These are phyloP conservation scores for Diarsia rubi DNA, from an alignment of 2,888 invertebrate genomes.

Conservation along the genomic window DNA sequence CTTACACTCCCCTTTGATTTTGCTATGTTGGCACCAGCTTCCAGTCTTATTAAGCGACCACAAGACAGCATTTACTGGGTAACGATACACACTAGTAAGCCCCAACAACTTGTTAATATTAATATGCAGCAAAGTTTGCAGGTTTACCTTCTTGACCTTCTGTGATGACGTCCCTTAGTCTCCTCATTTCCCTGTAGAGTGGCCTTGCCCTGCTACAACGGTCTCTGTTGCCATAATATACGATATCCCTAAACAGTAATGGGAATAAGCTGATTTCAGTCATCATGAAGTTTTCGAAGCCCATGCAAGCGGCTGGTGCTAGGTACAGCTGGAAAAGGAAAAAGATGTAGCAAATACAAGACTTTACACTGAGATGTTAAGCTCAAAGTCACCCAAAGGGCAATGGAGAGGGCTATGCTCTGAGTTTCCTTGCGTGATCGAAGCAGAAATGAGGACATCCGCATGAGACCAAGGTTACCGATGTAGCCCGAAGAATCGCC, in stretches of 20 bases:
- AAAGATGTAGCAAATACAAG: not conserved
- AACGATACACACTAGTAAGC: no score
- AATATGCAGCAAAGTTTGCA: not conserved
- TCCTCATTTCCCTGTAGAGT: not conserved
- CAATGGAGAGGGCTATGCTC: no score
- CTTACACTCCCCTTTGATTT: no score
- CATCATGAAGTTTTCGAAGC: constrained; percentile 34
- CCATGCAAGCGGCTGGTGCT: constrained; percentile 27
- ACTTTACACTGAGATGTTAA: no score
- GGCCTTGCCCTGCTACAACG: not conserved
- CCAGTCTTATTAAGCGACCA: no score
- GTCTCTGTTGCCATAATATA: constrained; percentile 8
- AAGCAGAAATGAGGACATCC: no score
- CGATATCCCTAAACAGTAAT: not conserved
- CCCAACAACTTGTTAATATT: not conserved
- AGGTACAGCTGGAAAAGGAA: constrained; percentile 19
- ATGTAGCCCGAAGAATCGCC: no score
- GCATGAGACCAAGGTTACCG: no score
- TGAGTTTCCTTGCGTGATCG: no score
- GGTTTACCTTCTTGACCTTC: constrained; percentile 21
- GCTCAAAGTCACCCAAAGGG: no score
- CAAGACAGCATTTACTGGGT: no score
- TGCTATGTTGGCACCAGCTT: no score
- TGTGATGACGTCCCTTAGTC: constrained; percentile 5
- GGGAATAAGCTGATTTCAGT: constrained; percentile 35